Base-by-base conservation (phyloP, 2,797 vertebrate species). In the Acanthiza pusilla region DNA sequence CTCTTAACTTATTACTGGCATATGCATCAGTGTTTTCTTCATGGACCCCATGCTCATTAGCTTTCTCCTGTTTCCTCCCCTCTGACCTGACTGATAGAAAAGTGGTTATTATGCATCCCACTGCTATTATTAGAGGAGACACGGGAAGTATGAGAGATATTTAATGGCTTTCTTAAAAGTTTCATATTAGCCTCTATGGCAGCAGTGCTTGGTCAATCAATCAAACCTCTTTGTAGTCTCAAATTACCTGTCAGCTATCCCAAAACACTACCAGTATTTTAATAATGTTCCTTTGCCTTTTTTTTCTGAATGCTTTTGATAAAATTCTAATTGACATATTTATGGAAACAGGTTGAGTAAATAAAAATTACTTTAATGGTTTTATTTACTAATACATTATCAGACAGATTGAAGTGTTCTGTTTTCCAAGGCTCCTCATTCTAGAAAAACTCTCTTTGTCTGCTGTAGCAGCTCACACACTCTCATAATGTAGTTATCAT, bases 371-470 rank as follows among this genome's bases (percentile, higher is more conserved):
- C 13, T 78, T 57, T 83, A 34, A 94, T 85, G 30, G 67, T 26
- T 94, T 32, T 77, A 85, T 94, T 96, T 95, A 80, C 42, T 81
- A 94, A 19, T 34, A 93, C 87, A 95, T 91, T 92, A 58, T 90
- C 48, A 77, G 29, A 77, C 36, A 36, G 36, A 36, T 78, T 78
- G 58, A 62, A 91, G 61, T 66, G 32, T n/a, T 43, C 19, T 82
- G 7, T 90, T 93, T 78, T 94, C 34, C 57, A 55, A 94, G 89
- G 89, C 13, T 55, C 7, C 7, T 96, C 27, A 79, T 91, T 91
- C 38, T 53, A 89, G n/a, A 53, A 92, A 93, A 88, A 17, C 12
- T 74, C 10, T 80, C 42, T 94, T 68, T 91, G n/a, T 91, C 78
- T 93, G 70, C 32, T 93, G 14, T 54, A 93, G 84, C 23, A 84